A percentile compares a stretch with the other conserved stretches of the same genome.
Evolutionary conservation across 2,113 vertebrate genomes (phyloP).

Genomic region (Origma solitaria): DNA sequence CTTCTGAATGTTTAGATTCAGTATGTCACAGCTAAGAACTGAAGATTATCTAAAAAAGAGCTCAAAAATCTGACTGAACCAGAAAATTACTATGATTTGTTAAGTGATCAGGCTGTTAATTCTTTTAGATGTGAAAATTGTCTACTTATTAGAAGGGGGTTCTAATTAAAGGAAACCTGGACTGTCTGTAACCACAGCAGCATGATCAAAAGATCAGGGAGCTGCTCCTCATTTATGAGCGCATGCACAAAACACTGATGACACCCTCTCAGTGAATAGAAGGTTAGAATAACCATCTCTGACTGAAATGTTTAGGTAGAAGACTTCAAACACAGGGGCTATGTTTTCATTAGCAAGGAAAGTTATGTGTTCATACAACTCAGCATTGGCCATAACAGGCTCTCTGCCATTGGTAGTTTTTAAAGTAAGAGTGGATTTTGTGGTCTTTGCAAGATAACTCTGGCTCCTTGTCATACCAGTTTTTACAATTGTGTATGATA

Average conservation of each 20-base stretch:
- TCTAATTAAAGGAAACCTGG: neutral
- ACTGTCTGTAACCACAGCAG: neutral
- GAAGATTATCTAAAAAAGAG: neutral
- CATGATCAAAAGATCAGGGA: neutral
- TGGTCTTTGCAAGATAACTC: neutral
- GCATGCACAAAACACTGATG: neutral
- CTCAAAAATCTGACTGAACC: neutral
- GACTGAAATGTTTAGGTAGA: neutral
- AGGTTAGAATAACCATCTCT: neutral
- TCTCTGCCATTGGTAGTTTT: neutral
- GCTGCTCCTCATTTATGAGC: fast-evolving
- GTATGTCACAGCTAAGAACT: neutral
- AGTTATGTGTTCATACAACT: neutral
- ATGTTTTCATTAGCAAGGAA: neutral
- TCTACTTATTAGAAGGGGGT: neutral
- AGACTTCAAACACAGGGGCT: neutral
- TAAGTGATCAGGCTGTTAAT: neutral
- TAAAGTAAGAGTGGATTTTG: neutral
- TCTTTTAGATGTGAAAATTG: neutral
- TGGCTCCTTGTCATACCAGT: neutral
- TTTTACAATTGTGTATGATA: neutral
- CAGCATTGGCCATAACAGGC: neutral
- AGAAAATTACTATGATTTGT: neutral
- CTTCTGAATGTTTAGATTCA: neutral
- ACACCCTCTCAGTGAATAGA: neutral